A percentile compares a stretch with the other conserved stretches of the same genome.
Conservation (phyloP, 2,888 invertebrate species). For the Gryllus longicercus region DNA sequence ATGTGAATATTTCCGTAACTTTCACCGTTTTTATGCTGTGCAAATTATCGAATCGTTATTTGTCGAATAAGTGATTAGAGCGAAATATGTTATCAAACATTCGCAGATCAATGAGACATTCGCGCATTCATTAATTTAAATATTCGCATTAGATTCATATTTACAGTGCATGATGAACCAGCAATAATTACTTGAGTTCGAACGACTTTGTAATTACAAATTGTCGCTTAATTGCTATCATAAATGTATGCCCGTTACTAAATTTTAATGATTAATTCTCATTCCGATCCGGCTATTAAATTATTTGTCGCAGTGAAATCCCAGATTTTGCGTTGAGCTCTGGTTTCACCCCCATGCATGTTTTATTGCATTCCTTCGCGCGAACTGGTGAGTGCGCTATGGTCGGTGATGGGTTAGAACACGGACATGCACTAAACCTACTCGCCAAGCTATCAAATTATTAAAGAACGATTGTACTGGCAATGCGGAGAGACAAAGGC, state of each 20-base stretch:
- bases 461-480: too few relatives aligned
- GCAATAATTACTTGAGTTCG: not conserved
- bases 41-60: too few relatives aligned
- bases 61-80: too few relatives aligned
- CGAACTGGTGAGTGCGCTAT: too few relatives aligned
- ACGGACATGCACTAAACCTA: too few relatives aligned
- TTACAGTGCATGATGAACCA: conserved; percentile 6
- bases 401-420: too few relatives aligned
- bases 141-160: conserved; percentile 7
- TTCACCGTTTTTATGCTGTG: too few relatives aligned
- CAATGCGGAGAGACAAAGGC: too few relatives aligned
- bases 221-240: conserved; percentile 1
- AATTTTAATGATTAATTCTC: conserved; percentile 7
- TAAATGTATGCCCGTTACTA: not conserved
- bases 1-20: too few relatives aligned
- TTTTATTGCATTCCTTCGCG: not conserved
- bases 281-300: not conserved
- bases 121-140: not conserved
- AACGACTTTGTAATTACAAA: not conserved
- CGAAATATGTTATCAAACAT: too few relatives aligned
- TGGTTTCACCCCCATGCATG: not conserved
- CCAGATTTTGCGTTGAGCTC: not conserved
- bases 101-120: not conserved
- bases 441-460: too few relatives aligned
- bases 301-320: conserved; percentile 1